Evolutionary conservation across 2,888 invertebrate species (phyloP).

Genomic region (Spilosoma lubricipeda): DNA sequence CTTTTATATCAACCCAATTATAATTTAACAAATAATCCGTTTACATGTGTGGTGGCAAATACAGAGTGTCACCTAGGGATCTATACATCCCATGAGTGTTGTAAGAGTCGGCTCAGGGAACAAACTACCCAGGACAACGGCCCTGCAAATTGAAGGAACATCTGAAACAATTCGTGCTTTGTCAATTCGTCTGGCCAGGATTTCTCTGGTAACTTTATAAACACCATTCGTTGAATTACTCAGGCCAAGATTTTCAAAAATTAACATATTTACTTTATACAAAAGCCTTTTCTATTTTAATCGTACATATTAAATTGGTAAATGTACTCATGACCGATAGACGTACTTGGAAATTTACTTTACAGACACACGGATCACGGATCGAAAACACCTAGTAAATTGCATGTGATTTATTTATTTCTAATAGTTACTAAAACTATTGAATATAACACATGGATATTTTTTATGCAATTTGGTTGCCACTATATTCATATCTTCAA

Average conservation of each 20-base stretch:
- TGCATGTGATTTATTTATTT: not conserved
- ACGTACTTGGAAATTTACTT: not conserved
- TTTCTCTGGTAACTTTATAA: no score
- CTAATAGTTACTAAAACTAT: not conserved
- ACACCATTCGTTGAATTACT: no score
- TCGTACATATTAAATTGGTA: not conserved
- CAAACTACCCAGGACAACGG: no score
- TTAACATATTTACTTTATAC: not conserved
- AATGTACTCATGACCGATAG: not conserved
- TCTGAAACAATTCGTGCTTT: no score
- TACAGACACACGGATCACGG: not conserved
- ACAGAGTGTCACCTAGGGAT: not conserved
- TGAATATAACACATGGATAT: not conserved
- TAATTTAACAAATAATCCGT: not conserved
- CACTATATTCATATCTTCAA: no score
- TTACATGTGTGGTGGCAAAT: not conserved
- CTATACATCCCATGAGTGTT: not conserved
- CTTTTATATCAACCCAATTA: constrained; percentile 17
- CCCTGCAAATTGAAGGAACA: not conserved
- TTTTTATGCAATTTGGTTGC: not conserved
- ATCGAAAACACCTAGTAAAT: not conserved
- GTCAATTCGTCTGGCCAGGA: no score
- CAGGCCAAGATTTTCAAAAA: no score
- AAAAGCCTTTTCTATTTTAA: not conserved
- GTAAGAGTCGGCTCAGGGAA: no score